Percentiles rank a stretch among this genome's conserved stretches.
These are phyloP conservation scores for Ophthalmolycus amberensis DNA, from an alignment of 2,113 vertebrate species.

Conservation along the genomic window DNA sequence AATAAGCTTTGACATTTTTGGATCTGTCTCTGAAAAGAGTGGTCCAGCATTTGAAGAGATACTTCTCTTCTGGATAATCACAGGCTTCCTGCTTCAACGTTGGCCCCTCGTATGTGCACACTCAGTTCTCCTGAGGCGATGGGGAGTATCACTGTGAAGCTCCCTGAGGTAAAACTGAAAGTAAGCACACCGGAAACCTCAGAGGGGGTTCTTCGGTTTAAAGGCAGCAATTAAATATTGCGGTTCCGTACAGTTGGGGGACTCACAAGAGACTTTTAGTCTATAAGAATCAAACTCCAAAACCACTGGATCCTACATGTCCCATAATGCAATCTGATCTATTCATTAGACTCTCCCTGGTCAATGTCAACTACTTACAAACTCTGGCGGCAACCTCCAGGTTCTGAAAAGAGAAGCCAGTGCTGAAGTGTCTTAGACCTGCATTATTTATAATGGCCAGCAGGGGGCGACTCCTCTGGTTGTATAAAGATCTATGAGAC, in stretches of 20 bases:
- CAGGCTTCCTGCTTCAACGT: neutral
- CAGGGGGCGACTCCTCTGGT: neutral
- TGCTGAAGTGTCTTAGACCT: neutral
- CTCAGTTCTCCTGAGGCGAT: neutral
- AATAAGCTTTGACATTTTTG: neutral
- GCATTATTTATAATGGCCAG: neutral
- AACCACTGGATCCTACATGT: slow-evolving; percentile 10
- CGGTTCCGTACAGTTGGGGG: neutral
- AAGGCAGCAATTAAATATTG: neutral
- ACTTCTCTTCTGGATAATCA: neutral
- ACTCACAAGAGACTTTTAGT: neutral
- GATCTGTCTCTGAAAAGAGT: neutral
- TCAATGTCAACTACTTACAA: neutral
- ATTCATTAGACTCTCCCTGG: neutral
- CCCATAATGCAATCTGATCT: slow-evolving; percentile 5
- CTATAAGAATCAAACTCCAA: neutral
- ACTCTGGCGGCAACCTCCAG: neutral
- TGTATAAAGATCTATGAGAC: neutral
- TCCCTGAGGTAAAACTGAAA: neutral
- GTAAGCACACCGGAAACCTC: neutral
- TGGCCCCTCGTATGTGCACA: neutral
- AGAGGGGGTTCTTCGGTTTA: neutral
- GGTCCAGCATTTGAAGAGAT: neutral
- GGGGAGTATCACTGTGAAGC: neutral
- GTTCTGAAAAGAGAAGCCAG: neutral